These are phyloP conservation scores for Gryllus bimaculatus DNA, from an alignment of 1,140 invertebrate species.

Conservation along the genomic window DNA sequence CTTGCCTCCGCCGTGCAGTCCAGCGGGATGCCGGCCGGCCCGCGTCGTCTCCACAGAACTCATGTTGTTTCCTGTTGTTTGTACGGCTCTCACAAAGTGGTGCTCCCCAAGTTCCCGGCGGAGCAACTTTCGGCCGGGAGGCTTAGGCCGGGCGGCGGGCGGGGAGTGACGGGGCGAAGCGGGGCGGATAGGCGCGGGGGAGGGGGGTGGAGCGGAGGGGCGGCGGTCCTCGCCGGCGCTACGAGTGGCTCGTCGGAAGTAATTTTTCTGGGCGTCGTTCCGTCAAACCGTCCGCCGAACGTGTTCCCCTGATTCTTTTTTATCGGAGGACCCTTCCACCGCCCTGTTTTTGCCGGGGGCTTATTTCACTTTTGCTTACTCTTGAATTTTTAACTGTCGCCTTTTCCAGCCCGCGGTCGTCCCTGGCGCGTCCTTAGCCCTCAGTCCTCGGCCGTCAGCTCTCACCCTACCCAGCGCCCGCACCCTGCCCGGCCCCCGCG, in stretches of 20 bases:
- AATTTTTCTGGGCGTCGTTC: too few species aligned
- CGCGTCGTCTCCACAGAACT: background rate
- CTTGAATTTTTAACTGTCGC: background rate
- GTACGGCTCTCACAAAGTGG: background rate
- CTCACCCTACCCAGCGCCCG: too few species aligned
- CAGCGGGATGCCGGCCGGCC: background rate
- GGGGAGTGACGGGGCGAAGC: background rate
- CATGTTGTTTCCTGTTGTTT: constrained; percentile 4
- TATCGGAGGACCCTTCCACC: background rate
- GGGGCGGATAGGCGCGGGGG: background rate
- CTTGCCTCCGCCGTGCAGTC: too few species aligned
- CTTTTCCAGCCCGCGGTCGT: background rate
- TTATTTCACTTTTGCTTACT: background rate
- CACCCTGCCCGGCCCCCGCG: too few species aligned
- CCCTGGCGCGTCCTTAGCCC: too few species aligned
- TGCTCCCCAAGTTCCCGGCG: background rate
- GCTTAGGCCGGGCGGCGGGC: too few species aligned
- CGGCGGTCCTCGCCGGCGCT: too few species aligned
- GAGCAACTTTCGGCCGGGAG: background rate
- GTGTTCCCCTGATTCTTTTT: background rate
- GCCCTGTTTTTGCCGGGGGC: background rate
- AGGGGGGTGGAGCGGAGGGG: too few species aligned
- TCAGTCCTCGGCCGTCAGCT: too few species aligned
- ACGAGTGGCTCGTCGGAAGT: too few species aligned
- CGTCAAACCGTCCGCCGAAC: too few species aligned